Evolutionary conservation across 2,797 vertebrate species (phyloP), one percentile per base, ranked within the genome.

Genomic region (Petrocephalus sullivani): DNA sequence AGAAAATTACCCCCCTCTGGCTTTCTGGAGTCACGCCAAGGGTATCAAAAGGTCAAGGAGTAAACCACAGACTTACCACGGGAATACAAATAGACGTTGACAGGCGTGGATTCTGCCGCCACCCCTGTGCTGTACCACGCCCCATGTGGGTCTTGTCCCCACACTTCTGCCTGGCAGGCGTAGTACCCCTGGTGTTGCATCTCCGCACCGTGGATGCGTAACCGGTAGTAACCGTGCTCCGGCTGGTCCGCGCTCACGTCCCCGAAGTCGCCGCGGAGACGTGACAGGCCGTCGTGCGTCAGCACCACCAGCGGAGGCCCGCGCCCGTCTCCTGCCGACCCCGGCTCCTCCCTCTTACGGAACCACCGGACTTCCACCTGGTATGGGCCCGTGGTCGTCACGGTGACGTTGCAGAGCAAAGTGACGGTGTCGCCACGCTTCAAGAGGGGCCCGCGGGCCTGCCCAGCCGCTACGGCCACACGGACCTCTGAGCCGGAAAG

Each of bases 101-200:
- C 95, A 0, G 92, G 88, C 5, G 93, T 91, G 0, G 97, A 97
- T 91, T 96, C 94, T 0, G 95, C 93, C 23, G 92, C 94, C 86
- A 93, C 93, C 0, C 96, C 96, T 0, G 95, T 96, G 89, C 95
- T 95, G 94, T 97, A 97, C 97, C 97, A 98, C 88, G 94, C 95
- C 88, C 94, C 94, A 64, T 96, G 96, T 0, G 95, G 95, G 57
- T 96, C 96, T 92, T 96, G 96, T 23, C 95, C 93, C 97, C 97
- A 98, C 28, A 95, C 97, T 89, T 95, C 94, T 0, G 94, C 96
- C 0, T 94, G 94, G 86, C 97, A 98, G 2, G 90, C 91, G 82
- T 98, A 98, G 87, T 95, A 91, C 3, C 97, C 97, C 23, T 95
- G 94, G 19, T 98, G 96, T 0, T 94, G 94, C 0, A 93, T 91